Percentiles rank a stretch among this genome's conserved stretches.
These are phyloP conservation scores for Cyrtodaria siliqua DNA, from an alignment of 2,888 invertebrate genomes.

Conservation along the genomic window DNA sequence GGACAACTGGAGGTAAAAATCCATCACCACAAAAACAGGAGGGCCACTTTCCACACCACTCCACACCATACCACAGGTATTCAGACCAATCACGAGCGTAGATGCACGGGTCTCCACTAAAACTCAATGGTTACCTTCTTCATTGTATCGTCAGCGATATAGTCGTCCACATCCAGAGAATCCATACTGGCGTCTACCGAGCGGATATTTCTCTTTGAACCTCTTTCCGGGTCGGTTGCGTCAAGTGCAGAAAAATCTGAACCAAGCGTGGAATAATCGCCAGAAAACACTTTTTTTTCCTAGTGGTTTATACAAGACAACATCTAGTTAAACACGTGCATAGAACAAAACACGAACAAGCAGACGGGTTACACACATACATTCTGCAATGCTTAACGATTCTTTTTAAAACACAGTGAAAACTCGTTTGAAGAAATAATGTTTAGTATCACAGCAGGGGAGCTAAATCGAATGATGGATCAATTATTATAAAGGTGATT, in stretches of 20 bases:
- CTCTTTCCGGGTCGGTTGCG: slow-evolving; percentile 58
- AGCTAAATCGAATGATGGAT: no score
- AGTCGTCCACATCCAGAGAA: slow-evolving; percentile 79
- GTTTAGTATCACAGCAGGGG: no score
- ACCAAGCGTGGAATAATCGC: slow-evolving; percentile 73
- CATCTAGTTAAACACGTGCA: background rate
- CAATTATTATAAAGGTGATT: no score
- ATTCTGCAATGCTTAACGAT: background rate
- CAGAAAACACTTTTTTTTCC: slow-evolving; percentile 69
- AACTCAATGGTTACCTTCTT: slow-evolving; percentile 77
- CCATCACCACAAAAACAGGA: no score
- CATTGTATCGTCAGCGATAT: slow-evolving; percentile 72
- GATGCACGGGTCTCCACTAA: no score
- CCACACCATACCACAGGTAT: no score
- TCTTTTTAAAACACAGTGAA: background rate
- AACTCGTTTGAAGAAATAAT: background rate
- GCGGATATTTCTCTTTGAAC: slow-evolving; percentile 57
- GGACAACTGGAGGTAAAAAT: no score
- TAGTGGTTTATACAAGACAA: slow-evolving; percentile 52
- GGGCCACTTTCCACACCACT: no score
- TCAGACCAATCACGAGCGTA: no score
- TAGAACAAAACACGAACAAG: background rate
- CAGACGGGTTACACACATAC: no score
- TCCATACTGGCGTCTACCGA: slow-evolving; percentile 76
- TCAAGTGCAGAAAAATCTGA: slow-evolving; percentile 74